These are phyloP conservation scores for Orchestes rusci DNA, from an alignment of 2,888 invertebrate species.

Conservation along the genomic window DNA sequence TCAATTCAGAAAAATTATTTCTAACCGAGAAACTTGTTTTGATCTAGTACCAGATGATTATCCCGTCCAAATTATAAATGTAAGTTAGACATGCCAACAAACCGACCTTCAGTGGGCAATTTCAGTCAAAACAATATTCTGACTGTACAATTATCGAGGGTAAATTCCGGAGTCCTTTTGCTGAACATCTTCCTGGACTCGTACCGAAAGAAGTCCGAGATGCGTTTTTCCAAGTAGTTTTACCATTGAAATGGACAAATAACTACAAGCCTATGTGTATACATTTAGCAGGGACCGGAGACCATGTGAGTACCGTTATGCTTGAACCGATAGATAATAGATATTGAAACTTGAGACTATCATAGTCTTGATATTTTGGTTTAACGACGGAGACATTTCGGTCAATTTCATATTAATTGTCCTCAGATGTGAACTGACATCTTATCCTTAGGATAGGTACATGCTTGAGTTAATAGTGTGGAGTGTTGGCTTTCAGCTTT, in stretches of 20 bases:
- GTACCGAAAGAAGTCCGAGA: conserved; percentile 76
- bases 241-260: conserved; percentile 73
- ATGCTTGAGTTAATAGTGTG: no score
- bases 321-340: no score
- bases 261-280: conserved; percentile 78
- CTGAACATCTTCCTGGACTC: conserved; percentile 73
- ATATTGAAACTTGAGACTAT: no score
- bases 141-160: conserved; percentile 78
- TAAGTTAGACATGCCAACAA: conserved; percentile 39
- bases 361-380: no score
- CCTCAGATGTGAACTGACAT: no score
- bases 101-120: conserved; percentile 13
- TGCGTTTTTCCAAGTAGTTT: conserved; percentile 76
- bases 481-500: no score
- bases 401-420: no score
- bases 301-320: conserved; percentile 84
- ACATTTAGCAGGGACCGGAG: conserved; percentile 96
- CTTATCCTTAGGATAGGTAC: no score
- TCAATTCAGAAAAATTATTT: conserved; percentile 81
- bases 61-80: conserved; percentile 81
- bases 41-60: conserved; percentile 75
- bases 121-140: conserved; percentile 63
- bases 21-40: conserved; percentile 74
- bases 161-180: conserved; percentile 79
- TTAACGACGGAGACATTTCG: no score